Conservation (phyloP, 2,888 invertebrate species). For the Aleiodes testaceus region DNA sequence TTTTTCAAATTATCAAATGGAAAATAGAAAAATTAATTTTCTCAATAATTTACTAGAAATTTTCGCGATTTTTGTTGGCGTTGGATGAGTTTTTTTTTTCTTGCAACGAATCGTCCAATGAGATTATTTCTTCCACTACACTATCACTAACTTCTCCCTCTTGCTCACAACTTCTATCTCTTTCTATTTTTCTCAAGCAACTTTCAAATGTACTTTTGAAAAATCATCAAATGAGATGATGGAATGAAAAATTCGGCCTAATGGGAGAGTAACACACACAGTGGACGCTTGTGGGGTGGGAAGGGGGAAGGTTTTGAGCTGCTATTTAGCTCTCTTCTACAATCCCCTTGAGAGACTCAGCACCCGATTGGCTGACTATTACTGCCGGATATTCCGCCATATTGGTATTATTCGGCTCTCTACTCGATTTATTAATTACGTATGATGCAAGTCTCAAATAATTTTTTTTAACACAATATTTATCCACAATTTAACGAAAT, state of each 20-base stretch:
- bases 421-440: neutral
- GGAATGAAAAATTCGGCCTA: slow-evolving; percentile 54
- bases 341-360: slow-evolving; percentile 74
- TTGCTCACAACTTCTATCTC: too few species aligned
- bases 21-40: too few species aligned
- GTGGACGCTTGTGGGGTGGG: slow-evolving; percentile 81
- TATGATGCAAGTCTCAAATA: neutral
- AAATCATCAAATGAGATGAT: neutral
- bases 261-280: slow-evolving; percentile 71
- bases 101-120: too few species aligned
- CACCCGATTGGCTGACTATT: slow-evolving; percentile 79
- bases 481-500: neutral
- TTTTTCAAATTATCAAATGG: neutral
- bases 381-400: slow-evolving; percentile 79
- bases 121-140: too few species aligned
- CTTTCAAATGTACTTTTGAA: neutral
- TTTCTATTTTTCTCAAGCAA: too few species aligned
- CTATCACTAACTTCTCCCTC: too few species aligned
- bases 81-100: too few species aligned
- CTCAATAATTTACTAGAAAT: too few species aligned
- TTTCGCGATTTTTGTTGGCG: too few species aligned
- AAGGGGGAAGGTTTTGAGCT: slow-evolving; percentile 54
- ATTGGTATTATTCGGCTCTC: slow-evolving; percentile 61
- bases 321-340: slow-evolving; percentile 77
- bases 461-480: neutral